A percentile compares a stretch with the other conserved stretches of the same genome.
phyloP scores from a whole-genome alignment of 1,140 invertebrate genomes.

The Bombus affinis region DNA sequence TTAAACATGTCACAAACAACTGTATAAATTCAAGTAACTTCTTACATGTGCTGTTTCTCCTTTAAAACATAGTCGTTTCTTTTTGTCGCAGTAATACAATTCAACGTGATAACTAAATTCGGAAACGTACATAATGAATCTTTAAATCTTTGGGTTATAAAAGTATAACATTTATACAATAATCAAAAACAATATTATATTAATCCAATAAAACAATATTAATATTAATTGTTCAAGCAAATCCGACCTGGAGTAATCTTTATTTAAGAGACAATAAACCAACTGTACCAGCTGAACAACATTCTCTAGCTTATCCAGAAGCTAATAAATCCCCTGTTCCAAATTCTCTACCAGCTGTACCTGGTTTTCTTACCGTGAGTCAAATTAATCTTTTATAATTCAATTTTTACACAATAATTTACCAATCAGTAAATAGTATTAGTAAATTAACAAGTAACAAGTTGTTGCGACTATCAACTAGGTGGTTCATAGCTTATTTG shows the following conservation, averaged over 20 bases:
- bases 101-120: background rate
- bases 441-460: too few relatives aligned
- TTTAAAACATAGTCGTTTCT: background rate
- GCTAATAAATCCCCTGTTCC: background rate
- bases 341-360: background rate
- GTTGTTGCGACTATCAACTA: too few relatives aligned
- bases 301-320: constrained; percentile 1
- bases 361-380: too few relatives aligned
- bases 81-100: background rate
- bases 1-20: constrained; percentile 12
- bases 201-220: too few relatives aligned
- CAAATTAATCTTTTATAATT: too few relatives aligned
- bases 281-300: background rate
- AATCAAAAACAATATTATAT: too few relatives aligned
- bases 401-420: too few relatives aligned
- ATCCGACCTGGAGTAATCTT: constrained; percentile 30
- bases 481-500: too few relatives aligned
- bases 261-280: background rate
- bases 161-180: too few relatives aligned
- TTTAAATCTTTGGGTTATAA: too few relatives aligned
- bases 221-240: too few relatives aligned
- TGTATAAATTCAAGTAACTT: constrained; percentile 13
- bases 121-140: background rate
- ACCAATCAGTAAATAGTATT: too few relatives aligned
- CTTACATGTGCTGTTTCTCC: background rate